Evolutionary conservation across 1,140 invertebrate species (phyloP).

Genomic region (Ectropis grisescens): DNA sequence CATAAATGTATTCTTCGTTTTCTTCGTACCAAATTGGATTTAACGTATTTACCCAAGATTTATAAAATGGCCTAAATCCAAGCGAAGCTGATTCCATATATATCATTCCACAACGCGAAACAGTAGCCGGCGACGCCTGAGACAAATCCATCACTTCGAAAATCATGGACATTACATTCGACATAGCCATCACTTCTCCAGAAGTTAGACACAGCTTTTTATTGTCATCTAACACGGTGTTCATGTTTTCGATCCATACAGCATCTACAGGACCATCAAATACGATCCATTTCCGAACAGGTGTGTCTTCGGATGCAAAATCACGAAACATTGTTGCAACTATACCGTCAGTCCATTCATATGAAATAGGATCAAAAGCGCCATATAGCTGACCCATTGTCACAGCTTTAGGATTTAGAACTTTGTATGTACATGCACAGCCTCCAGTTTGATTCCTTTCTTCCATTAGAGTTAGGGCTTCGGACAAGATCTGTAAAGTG

Average conservation of each 20-base stretch:
- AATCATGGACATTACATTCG: slow-evolving; percentile 89
- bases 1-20: slow-evolving; percentile 73
- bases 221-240: slow-evolving; percentile 94
- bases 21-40: slow-evolving; percentile 77
- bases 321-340: slow-evolving; percentile 82
- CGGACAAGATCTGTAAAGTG: slow-evolving; percentile 80
- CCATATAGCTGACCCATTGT: slow-evolving; percentile 93
- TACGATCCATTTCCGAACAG: slow-evolving; percentile 86
- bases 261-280: slow-evolving; percentile 95
- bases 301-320: slow-evolving; percentile 76
- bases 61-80: slow-evolving; percentile 78
- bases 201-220: slow-evolving; percentile 91
- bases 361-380: slow-evolving; percentile 89
- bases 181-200: slow-evolving; percentile 92
- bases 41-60: slow-evolving; percentile 81
- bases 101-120: slow-evolving; percentile 96
- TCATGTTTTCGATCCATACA: slow-evolving; percentile 97
- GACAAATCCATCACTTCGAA: slow-evolving; percentile 94
- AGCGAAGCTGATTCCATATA: slow-evolving; percentile 87
- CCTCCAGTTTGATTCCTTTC: slow-evolving; percentile 70
- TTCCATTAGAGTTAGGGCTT: slow-evolving; percentile 79
- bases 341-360: slow-evolving; percentile 93
- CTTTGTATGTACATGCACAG: slow-evolving; percentile 76
- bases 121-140: slow-evolving; percentile 91
- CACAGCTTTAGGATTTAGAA: slow-evolving; percentile 93